phyloP scores from a whole-genome alignment of 1,140 invertebrate genomes.

The Berghia stephanieae region DNA sequence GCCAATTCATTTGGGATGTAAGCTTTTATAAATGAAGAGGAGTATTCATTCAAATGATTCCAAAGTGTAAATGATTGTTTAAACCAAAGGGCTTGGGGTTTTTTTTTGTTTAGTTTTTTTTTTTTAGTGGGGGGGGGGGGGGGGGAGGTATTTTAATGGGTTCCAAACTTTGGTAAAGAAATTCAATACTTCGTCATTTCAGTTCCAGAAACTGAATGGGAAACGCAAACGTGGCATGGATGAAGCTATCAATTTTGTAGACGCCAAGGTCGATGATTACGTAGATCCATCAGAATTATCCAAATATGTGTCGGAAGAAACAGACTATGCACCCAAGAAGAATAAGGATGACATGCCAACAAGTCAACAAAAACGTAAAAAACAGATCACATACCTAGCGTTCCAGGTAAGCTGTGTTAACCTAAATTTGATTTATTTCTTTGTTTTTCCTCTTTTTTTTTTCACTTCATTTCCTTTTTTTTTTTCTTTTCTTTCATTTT shows the following conservation, averaged over 20 bases:
- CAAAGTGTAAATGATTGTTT: no score
- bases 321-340: constrained; percentile 69
- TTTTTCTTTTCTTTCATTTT: constrained; percentile 64
- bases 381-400: constrained; percentile 96
- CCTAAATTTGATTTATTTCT: background rate
- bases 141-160: no score
- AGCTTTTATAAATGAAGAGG: no score
- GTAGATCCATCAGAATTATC: constrained; percentile 81
- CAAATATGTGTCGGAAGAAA: constrained; percentile 82
- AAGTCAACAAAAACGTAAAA: constrained; percentile 81
- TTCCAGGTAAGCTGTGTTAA: constrained; percentile 73
- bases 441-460: background rate
- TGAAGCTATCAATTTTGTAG: constrained; percentile 75
- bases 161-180: no score
- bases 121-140: no score
- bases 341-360: constrained; percentile 74
- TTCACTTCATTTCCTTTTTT: no score
- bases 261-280: constrained; percentile 85
- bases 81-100: no score
- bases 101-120: no score
- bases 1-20: no score
- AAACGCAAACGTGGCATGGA: constrained; percentile 68
- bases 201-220: constrained; percentile 68
- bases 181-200: constrained; percentile 30
- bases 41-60: no score